Base-by-base conservation (phyloP, 2,113 vertebrate species). In the Elanus axillaris region DNA sequence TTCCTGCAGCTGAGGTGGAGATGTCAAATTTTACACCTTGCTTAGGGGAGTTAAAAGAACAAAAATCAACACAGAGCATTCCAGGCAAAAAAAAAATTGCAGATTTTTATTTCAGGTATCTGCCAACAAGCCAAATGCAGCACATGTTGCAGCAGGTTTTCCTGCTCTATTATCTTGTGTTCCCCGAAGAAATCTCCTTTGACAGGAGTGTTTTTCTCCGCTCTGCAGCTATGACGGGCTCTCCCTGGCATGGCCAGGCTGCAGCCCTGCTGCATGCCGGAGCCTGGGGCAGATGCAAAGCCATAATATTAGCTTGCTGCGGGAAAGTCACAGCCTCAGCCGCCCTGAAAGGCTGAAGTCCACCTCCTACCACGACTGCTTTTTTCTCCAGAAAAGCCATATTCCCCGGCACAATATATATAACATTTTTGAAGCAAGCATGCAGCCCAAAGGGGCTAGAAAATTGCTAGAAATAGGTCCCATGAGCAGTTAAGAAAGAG, bases 221-320 rank as follows among this genome's bases (percentile, higher is more conserved):
- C 43, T 23, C 7, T 3, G 25, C 73, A 64, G 59, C 1, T 4
- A 38, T 11, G 58, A 12, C 2, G 16, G 18, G 42, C 21, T 43
- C 11, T 23, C 47, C 36, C 34, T 20, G 34, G 36, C 3, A 2
- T 8, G 55, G 77, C 52, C 45, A 42, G 53, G 58, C 63, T 58
- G 34, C 36, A 52, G 58, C n/a, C 60, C 47, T 11, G n/a, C 58
- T 36, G 23, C 36, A n/a, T 3, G 1, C 58, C 34, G 7, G 10
- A 47, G 38, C 13, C 40, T 68, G 34, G 34, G 14, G 21, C 36
- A 52, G 48, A 16, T 13, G 38, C 27, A 31, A 31, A 78, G 43
- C 59, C 3, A 0, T 17, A 31, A n/a, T 2, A 75, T 26, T 47
- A 75, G 29, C 9, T 2, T 3, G 22, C 20, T 34, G 11, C 1